Evolutionary conservation across 2,797 vertebrate genomes (phyloP), one percentile per base, ranked within the genome.

Genomic region (Balearica regulorum): DNA sequence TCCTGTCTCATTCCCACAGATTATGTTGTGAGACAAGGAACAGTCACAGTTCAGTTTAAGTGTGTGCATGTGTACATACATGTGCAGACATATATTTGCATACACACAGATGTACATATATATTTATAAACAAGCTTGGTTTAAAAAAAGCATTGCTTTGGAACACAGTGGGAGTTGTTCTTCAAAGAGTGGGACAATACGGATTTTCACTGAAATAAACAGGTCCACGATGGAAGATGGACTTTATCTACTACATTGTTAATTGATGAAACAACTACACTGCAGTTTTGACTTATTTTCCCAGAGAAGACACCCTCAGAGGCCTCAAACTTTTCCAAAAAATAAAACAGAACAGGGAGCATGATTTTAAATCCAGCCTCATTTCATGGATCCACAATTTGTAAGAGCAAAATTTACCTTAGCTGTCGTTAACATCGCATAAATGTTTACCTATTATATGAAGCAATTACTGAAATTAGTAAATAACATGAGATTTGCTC

Each of bases 101-200:
- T 41, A 95, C 95, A 93, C 93, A 93, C 22, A 41, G 48, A 44
- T 35, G 44, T 46, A 28, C 8, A 53, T 33, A 51, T 28, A 18
- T 70, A 21, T 26, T n/a, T 46, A 35, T 68, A 93, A 94, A 96
- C 83, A 85, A 81, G 51, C n/a, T 87, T 66, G 9, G 54, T 62
- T 96, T 87, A 57, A 58, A 92, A 96, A 96, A 94, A 92, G 61
- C 90, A 89, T 92, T 88, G 92, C 89, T 96, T 96, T 96, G 92
- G 93, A 96, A 94, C 46, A 55, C 11, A 44, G 62, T 29, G 43
- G 90, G 62, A 88, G 60, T 46, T 95, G 68, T 78, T 92, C 78
- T 88, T 90, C 90, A 83, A 68, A 55, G 64, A 91, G 79, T 13
- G 41, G 86, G 89, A 83, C 62, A 65, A 44, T 18, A 44, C 1